Evolutionary conservation across 2,113 vertebrate species (phyloP), one percentile per base, ranked within the genome.

Genomic region (Castor canadensis): DNA sequence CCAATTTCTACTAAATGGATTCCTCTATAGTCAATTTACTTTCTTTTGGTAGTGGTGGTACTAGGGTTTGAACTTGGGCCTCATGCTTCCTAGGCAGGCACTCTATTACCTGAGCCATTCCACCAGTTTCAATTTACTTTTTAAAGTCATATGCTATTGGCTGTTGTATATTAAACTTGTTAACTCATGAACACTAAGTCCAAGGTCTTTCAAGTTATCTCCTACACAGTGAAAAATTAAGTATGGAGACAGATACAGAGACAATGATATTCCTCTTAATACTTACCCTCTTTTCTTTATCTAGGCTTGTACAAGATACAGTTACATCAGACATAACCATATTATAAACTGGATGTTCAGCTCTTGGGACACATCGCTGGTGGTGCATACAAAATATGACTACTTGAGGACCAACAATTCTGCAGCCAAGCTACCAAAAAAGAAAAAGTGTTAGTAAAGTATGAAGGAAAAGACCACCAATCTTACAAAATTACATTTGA

Each of bases 321-420:
- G 98, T 99, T 66, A 99, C 95, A 45, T 99, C 99, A 2, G 99
- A 99, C 99, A 99, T 99, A 66, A 99, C 98, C 99, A 99, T 99
- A 97, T 98, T 99, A 96, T 99, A 99, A 64, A 99, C 99, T 0
- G 99, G 99, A 76, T 98, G 96, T 93, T 99, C 99, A 0, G 99
- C 99, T 97, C 98, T 99, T 1, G 99, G 99, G 32, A 99, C 99
- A 67, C 99, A 99, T 0, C 95, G 98, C 93, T 99, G 99, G 49
- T 99, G 98, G 83, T 99, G 98, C 97, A 99, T 98, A 96, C 99
- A 99, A 98, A 98, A 99, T 93, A 99, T 97, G 64, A 99, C 99
- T 32, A 99, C 99, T 96, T 99, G 98, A 9, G 99, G 99, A 87
- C 99, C 99, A 85, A 99, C 99, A 62, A 99, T 98, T 90, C 99